Evolutionary conservation across 2,797 vertebrate genomes (phyloP), one percentile per base, ranked within the genome.

Genomic region (Smutsia temminckii): DNA sequence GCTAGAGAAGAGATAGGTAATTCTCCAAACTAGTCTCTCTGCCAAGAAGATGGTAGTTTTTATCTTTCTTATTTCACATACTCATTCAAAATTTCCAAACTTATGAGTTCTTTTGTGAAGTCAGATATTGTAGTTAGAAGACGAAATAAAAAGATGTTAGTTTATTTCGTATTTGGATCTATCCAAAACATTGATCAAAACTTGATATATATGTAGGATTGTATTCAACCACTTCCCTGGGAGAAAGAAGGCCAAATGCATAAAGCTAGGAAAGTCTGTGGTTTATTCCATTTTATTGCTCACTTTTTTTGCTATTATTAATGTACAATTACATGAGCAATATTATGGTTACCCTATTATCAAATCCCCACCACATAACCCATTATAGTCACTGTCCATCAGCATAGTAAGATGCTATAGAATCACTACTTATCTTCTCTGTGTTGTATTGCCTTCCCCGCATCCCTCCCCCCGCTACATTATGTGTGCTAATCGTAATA

Each of bases 51-150:
- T 29, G 46, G 51, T 27, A 23, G 6, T 79, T 87, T 93, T 68
- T 16, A 37, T 61, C 37, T 91, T 84, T 74, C 14, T 68, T 85
- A 85, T 86, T 86, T 89, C 51, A 93, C 8, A 66, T 63, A 20
- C 4, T 85, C 61, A 53, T 4, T 95, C 59, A 94, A 63, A 75
- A 69, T 69, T 74, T 89, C n/a, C 23, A 90, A 85, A 69, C 72
- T 9, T 23, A 21, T 59, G n/a, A 59, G 21, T 94, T 84, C 71
- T 87, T 89, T 74, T 81, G 68, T 85, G 49, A 93, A 66, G n/a
- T 78, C 34, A 81, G 3, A 37, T 51, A 87, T 40, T 23, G 46
- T 57, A 85, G 37, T 71, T 75, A 85, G 57, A n/a, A 8, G 16
- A 46, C 72, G n/a, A 59, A 49, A 1, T 81, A 37, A 78, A 93